Evolutionary conservation across 2,113 vertebrate genomes (phyloP), one percentile per base, ranked within the genome.

Genomic region (Melanerpes formicivorus): DNA sequence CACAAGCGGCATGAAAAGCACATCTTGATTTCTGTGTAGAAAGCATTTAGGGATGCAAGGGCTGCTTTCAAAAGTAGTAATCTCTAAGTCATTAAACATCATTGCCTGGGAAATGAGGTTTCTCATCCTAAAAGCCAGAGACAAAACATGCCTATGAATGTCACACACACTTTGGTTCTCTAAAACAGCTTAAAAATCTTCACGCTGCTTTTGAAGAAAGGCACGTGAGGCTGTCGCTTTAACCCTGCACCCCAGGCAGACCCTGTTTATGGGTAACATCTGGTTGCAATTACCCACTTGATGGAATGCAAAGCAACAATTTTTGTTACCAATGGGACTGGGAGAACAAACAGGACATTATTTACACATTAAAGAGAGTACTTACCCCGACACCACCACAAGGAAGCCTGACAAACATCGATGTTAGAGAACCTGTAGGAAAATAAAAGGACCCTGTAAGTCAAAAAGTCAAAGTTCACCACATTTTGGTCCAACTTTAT

Each of bases 351-450:
- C 97, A 97, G 97, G 87, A 96, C 93, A 80, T 97, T 97, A 98
- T 98, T 98, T 96, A 97, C 95, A 97, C 97, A 94, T 96, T 91
- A 97, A 96, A 97, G 97, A 80, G 66, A 94, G 77, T 78, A 98
- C 99, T 99, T 96, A 99, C 99, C 97, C 99, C 99, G 1, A 99
- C 98, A 84, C 99, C 99, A 76, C 99, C 99, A 12, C 99, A 99
- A 37, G 99, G 99, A 92, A 99, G 98, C 95, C 98, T 98, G 96
- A 99, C 99, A 69, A 99, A 99, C 98, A 99, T 98, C 5, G 99
- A 98, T 11, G 98, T 99, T 60, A 99, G 96, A 1, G 99, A 99
- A 97, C 99, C 99, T 99, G 97, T 2, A 29, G 88, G 80, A 40
- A 42, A 75, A 90, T 62, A 64, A 80, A 70, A 30, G 5, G 40